Percentiles rank a stretch among this genome's conserved stretches.
These are phyloP conservation scores for Phalacrocorax brasilianus DNA, from an alignment of 2,113 vertebrate species.

Conservation along the genomic window DNA sequence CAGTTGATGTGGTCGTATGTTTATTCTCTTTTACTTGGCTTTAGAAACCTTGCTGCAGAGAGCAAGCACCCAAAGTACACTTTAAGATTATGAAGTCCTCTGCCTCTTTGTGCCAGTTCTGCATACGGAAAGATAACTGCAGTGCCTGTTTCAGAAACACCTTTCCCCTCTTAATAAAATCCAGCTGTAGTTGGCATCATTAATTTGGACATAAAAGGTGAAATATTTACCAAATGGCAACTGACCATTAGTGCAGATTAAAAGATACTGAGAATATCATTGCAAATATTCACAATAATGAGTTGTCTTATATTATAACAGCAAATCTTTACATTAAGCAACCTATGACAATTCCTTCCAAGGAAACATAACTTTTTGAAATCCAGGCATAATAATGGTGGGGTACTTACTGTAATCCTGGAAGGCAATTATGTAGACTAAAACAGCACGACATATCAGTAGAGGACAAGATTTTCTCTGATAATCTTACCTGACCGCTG, in stretches of 20 bases:
- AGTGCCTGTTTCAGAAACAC: neutral
- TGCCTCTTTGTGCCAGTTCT: neutral
- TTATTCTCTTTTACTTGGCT: neutral
- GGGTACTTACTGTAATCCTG: neutral
- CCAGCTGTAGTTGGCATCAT: neutral
- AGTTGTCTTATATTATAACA: neutral
- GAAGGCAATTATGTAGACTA: neutral
- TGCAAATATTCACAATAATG: neutral
- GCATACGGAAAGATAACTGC: neutral
- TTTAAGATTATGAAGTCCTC: neutral
- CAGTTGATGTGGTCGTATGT: neutral
- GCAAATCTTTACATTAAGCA: neutral
- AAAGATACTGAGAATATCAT: neutral
- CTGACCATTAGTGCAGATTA: neutral
- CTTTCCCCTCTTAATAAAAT: neutral
- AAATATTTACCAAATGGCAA: neutral
- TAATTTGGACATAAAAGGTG: neutral
- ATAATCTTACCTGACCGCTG: neutral
- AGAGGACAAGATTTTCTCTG: neutral
- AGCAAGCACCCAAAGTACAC: neutral
- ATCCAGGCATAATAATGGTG: neutral
- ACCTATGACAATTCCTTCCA: neutral
- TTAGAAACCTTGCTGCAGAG: neutral
- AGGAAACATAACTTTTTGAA: neutral
- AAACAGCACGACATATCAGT: neutral